Evolutionary conservation across 2,113 vertebrate species (phyloP).

Genomic region (Okapia johnstoni): DNA sequence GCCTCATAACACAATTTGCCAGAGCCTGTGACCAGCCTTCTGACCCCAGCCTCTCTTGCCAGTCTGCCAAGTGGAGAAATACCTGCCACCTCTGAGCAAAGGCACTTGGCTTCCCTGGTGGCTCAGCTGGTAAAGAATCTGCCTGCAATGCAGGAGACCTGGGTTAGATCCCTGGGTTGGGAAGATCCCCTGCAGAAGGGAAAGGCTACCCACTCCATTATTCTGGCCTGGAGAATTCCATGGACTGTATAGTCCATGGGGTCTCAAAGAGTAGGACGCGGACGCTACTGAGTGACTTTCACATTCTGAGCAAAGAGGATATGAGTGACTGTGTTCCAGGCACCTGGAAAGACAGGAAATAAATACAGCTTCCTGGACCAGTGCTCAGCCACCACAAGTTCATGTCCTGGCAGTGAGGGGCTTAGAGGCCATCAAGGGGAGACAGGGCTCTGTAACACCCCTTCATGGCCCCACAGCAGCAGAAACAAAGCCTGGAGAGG

Average conservation of each 20-base stretch:
- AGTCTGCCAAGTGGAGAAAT: neutral
- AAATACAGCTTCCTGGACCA: neutral
- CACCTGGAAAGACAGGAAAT: neutral
- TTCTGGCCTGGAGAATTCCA: neutral
- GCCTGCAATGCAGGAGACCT: neutral
- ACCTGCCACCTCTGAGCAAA: neutral
- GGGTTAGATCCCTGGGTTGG: neutral
- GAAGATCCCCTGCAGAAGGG: neutral
- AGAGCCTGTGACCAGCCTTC: neutral
- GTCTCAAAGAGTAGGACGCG: neutral
- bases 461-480: neutral
- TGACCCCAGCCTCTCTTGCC: neutral
- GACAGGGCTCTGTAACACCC: neutral
- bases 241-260: neutral
- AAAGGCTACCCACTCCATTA: neutral
- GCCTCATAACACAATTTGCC: neutral
- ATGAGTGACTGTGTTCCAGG: neutral
- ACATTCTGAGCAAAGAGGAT: neutral
- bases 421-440: neutral
- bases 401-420: fast-evolving
- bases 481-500: neutral
- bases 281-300: fast-evolving
- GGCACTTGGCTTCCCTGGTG: neutral
- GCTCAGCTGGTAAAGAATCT: neutral
- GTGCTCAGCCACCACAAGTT: neutral